Base-by-base conservation (phyloP, 2,888 invertebrate species). In the Lydus trimaculatus region DNA sequence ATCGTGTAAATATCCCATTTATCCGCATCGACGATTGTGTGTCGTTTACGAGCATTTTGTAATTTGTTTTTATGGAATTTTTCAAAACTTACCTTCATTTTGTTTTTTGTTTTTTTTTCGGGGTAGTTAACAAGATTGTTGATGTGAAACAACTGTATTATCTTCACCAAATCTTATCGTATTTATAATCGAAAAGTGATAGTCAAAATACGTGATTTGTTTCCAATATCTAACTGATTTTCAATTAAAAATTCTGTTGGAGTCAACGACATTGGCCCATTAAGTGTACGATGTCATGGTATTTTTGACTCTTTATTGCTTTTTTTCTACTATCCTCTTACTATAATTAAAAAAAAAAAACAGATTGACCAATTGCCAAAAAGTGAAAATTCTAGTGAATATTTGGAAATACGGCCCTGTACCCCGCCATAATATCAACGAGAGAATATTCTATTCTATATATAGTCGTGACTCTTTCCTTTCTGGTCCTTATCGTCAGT, bases 401-500 rank as follows among this genome's bases (percentile, higher is more conserved):
- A 36, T 61, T 23, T 3, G 23, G 17, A 39, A 61, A 61, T 61
- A 23, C 52, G 39, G 25, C 8, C 31, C 61, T 52, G 52, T 25
- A 23, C 20, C 17, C 15, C 31, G 60, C 60, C 31, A 33, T 52
- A 63, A 63, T 63, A 63, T 31, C 36, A 25, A n/a, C 17, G 2
- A 23, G 43, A 61, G 33, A 59, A 13, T 43, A 43, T 36, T 3
- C 36, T 36, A 11, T 36, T 43, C 17, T 33, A 33, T 33, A 65
- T 76, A 76, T 68, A 52, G 39, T 63, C 64, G 72, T 73, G 75
- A 79, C 81, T 80, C 76, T 76, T 78, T 81, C 76, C 75, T 77
- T 79, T 76, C 72, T 79, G 78, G 82, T 82, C 85, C 85, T 85
- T 85, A 85, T 85, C 85, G 84, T 81, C 81, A 82, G 83, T 85